Evolutionary conservation across 92 coral and sea anemone genomes (phyloP).

Genomic region (Epizoanthus illoricatus): DNA sequence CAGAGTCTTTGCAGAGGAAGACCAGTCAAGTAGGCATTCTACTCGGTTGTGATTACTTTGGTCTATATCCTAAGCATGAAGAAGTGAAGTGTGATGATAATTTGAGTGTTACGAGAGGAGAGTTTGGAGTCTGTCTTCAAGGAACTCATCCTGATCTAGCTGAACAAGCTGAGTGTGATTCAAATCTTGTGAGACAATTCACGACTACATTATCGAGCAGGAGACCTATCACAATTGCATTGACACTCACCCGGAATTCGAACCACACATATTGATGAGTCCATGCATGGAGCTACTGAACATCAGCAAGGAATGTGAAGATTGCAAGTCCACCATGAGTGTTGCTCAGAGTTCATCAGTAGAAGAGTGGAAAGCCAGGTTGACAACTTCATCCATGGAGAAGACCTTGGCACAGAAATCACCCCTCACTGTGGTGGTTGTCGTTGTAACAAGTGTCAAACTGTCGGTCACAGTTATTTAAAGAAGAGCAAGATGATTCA

Average conservation of each 20-base stretch:
- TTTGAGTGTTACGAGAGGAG: constrained; percentile 71
- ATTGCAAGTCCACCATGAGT: neutral
- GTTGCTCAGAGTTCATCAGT: constrained; percentile 16
- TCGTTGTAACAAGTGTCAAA: constrained; percentile 66
- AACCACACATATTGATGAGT: constrained; percentile 21
- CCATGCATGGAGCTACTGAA: constrained; percentile 3
- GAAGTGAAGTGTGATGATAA: constrained; percentile 57
- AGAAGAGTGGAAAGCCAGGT: constrained; percentile 25
- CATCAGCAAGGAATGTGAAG: neutral
- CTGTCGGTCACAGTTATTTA: constrained; percentile 60
- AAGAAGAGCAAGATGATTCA: neutral
- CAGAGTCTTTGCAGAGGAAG: constrained; percentile 66
- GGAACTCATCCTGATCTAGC: constrained; percentile 57
- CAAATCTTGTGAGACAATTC: constrained; percentile 65
- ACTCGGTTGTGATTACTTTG: constrained; percentile 62
- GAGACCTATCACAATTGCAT: constrained; percentile 38
- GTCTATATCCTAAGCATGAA: constrained; percentile 65
- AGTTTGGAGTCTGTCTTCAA: constrained; percentile 74
- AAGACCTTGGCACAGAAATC: constrained; percentile 60
- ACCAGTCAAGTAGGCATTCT: constrained; percentile 48
- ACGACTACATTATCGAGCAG: constrained; percentile 48
- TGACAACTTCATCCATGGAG: constrained; percentile 57
- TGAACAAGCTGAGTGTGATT: constrained; percentile 53
- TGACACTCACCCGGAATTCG: constrained; percentile 53
- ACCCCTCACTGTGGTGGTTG: constrained; percentile 71